A percentile compares a stretch with the other conserved stretches of the same genome.
These are phyloP conservation scores for Nipponia nippon DNA, from an alignment of 2,113 vertebrate species.

Conservation along the genomic window DNA sequence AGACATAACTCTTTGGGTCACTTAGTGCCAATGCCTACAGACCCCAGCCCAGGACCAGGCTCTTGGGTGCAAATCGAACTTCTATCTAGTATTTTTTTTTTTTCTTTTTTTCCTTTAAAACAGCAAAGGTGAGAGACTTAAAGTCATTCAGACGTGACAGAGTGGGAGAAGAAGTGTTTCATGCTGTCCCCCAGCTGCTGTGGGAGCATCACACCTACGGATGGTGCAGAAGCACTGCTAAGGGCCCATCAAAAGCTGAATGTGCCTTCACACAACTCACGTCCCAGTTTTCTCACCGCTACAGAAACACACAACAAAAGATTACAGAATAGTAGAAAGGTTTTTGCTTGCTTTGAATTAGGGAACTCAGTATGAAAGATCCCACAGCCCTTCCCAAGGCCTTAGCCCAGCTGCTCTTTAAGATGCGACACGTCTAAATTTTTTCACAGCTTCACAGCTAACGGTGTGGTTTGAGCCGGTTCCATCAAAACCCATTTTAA, in stretches of 20 bases:
- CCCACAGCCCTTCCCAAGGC: background rate
- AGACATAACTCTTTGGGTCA: background rate
- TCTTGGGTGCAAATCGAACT: background rate
- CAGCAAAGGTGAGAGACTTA: background rate
- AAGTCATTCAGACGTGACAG: background rate
- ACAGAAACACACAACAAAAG: background rate
- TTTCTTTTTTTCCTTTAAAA: background rate
- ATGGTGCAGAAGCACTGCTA: background rate
- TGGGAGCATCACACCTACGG: background rate
- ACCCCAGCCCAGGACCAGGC: background rate
- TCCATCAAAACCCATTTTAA: background rate
- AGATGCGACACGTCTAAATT: fast-evolving
- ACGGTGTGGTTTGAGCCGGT: background rate
- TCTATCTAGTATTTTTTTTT: background rate
- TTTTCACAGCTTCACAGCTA: background rate
- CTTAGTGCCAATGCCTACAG: background rate
- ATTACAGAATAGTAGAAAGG: background rate
- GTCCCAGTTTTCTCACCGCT: background rate
- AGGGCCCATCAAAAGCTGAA: background rate
- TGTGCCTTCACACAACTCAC: background rate
- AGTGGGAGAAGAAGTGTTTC: background rate
- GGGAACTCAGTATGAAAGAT: background rate
- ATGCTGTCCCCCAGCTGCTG: background rate
- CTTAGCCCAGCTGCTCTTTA: background rate
- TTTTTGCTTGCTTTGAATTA: background rate